These are phyloP conservation scores for Lathronympha strigana DNA, from an alignment of 2,888 invertebrate species.

Conservation along the genomic window DNA sequence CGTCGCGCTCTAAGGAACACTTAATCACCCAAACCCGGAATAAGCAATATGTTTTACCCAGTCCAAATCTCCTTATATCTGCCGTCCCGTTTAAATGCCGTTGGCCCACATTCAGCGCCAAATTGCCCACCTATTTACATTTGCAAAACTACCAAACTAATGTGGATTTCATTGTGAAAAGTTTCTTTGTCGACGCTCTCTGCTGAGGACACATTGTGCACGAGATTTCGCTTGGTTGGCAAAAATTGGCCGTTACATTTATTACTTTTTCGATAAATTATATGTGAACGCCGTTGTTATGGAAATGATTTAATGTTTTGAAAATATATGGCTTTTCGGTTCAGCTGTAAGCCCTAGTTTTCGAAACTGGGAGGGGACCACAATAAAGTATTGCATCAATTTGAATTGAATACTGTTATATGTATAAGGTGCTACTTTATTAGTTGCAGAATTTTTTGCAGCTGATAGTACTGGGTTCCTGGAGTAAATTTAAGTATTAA, in stretches of 20 bases:
- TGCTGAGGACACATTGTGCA: slow-evolving; percentile 20
- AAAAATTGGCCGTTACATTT: slow-evolving; percentile 33
- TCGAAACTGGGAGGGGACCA: no score
- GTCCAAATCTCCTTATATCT: slow-evolving; percentile 8
- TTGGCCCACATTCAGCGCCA: slow-evolving; percentile 23
- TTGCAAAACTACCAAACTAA: slow-evolving; percentile 34
- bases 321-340: slow-evolving; percentile 23
- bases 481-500: no score
- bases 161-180: slow-evolving; percentile 38
- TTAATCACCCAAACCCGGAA: not conserved
- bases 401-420: no score
- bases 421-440: no score
- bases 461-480: no score
- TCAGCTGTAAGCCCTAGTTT: slow-evolving; percentile 15
- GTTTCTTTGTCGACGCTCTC: slow-evolving; percentile 34
- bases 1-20: not conserved
- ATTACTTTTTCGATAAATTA: slow-evolving; percentile 36
- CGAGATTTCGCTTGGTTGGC: slow-evolving; percentile 22
- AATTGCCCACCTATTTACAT: slow-evolving; percentile 38
- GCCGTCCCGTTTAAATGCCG: slow-evolving; percentile 4
- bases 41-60: not conserved
- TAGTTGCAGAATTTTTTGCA: no score
- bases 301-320: slow-evolving; percentile 34
- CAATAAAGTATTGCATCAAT: not conserved
- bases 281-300: slow-evolving; percentile 30